Evolutionary conservation across 2,797 vertebrate species (phyloP), one percentile per base, ranked within the genome.

Genomic region (Aulostomus chinensis): DNA sequence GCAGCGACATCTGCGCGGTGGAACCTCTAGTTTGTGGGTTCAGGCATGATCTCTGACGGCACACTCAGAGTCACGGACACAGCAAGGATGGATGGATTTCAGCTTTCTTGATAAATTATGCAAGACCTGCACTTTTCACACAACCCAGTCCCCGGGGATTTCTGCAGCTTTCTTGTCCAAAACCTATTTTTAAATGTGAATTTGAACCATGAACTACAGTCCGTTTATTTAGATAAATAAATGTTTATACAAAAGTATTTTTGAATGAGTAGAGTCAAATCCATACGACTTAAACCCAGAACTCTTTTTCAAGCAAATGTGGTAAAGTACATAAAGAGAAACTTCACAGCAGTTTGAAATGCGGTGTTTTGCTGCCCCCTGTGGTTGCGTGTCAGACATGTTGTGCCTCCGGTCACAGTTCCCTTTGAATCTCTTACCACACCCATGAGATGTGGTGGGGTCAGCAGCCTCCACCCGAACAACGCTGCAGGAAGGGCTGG

Each of bases 81-180:
- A 4, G 22, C 22, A 58, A 55, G 50, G 55, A 57, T 51, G 73
- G 84, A 83, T 81, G 54, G 68, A 83, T 85, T 79, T 71, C 84
- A 70, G 59, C 60, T 71, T 68, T 80, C 33, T 49, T 36, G 6
- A 85, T 87, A 45, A 86, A 88, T 86, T 86, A 88, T 85, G 81
- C 68, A 88, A 58, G 58, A 78, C 32, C 49, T 55, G 56, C 80
- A 84, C 76, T 84, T 88, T 84, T 85, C 57, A 67, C 57, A 50
- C 55, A 48, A 58, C 49, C 42, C 60, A 10, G 64, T 71, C 76
- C 45, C 58, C 15, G 17, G 31, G 61, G 62, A 62, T 58, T 56
- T 53, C 40, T 71, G 32, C n/a, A 17, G 45, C 41, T 57, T n/a
- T 52, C 52, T 26, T 21, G 21, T 29, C 7, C 3, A 31, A 35